phyloP scores from a whole-genome alignment of 2,797 vertebrate species.

The Gobio occitaniae region DNA sequence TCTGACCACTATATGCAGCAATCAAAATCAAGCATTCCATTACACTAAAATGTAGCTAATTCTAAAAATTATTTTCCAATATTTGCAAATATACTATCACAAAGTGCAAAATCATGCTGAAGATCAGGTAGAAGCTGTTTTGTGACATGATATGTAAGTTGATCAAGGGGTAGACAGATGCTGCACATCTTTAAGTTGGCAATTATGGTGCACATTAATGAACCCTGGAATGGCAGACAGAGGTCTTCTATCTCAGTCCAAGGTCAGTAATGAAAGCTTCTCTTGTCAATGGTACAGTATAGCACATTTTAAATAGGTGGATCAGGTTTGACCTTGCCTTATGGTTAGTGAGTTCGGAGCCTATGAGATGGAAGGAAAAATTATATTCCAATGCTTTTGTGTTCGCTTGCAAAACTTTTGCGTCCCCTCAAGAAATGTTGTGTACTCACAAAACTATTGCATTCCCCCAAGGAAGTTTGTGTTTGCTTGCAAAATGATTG shows the following conservation, averaged over 20 bases:
- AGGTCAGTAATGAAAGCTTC: constrained; percentile 34
- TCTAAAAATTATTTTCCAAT: background rate
- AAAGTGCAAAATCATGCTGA: constrained; percentile 4
- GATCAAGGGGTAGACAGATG: background rate
- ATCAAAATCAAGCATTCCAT: background rate
- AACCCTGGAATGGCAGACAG: constrained; percentile 3
- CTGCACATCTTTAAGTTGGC: background rate
- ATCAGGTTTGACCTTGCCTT: constrained; percentile 4
- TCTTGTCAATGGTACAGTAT: background rate
- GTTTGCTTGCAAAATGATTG: too few species aligned
- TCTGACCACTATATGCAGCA: background rate
- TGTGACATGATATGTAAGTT: background rate
- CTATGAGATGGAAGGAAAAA: background rate
- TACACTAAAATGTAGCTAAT: background rate
- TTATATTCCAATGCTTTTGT: too few species aligned
- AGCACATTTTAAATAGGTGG: background rate
- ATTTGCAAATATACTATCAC: background rate
- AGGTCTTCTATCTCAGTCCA: constrained; percentile 20
- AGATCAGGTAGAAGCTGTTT: background rate
- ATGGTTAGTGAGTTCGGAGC: background rate
- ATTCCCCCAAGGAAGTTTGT: too few species aligned
- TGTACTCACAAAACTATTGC: too few species aligned
- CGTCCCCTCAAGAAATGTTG: too few species aligned
- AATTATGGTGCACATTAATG: constrained; percentile 26
- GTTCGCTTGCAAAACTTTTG: too few species aligned